phyloP scores from a whole-genome alignment of 2,113 vertebrate species.

The Toxostoma redivivum region DNA sequence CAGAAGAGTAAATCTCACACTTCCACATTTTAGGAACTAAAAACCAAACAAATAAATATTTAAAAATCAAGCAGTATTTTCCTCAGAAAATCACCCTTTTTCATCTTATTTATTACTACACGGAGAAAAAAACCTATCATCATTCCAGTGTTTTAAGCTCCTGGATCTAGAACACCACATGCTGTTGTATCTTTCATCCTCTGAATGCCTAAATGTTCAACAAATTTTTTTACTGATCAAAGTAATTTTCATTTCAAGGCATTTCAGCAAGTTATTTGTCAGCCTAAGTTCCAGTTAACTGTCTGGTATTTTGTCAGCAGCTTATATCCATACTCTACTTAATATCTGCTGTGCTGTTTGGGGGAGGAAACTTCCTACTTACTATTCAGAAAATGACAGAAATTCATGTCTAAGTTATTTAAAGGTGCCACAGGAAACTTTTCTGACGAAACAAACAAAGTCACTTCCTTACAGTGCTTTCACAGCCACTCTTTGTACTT shows the following conservation, averaged over 20 bases:
- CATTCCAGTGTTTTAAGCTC: not conserved
- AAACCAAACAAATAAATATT: not conserved
- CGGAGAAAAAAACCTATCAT: not conserved
- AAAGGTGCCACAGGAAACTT: not conserved
- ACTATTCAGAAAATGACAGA: not conserved
- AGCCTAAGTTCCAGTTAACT: not conserved
- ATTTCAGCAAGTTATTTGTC: not conserved
- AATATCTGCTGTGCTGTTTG: not conserved
- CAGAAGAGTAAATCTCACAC: not conserved
- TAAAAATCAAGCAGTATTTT: not conserved
- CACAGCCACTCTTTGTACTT: not conserved
- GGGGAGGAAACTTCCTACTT: not conserved
- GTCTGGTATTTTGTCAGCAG: not conserved
- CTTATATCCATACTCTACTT: not conserved
- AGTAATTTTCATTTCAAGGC: not conserved
- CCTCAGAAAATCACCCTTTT: not conserved
- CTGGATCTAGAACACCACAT: not conserved
- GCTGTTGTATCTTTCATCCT: not conserved
- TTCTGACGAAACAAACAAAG: not conserved
- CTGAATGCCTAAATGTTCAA: not conserved
- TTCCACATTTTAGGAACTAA: not conserved
- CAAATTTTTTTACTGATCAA: not conserved
- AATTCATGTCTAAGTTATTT: not conserved
- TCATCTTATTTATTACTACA: not conserved
- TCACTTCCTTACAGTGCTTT: not conserved